Base-by-base conservation (phyloP, 2,888 invertebrate genomes). In the Eupithecia inturbata region DNA sequence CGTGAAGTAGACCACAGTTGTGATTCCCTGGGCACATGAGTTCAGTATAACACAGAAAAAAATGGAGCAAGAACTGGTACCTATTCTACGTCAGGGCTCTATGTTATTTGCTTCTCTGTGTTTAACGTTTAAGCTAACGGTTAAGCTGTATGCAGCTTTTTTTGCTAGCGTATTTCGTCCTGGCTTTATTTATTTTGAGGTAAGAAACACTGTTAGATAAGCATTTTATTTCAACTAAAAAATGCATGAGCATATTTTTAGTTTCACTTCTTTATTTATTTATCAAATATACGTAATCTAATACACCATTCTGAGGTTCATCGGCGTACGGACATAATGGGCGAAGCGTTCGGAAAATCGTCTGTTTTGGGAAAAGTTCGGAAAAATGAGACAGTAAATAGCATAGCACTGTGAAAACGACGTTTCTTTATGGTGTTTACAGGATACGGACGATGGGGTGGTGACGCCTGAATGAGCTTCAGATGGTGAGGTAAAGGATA, bases 321-420 rank as follows among this genome's bases (percentile, higher is more conserved):
- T 57, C 57, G 39, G 31, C 19, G 60, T 33, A 57, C 57, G 39
- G 36, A 62, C 63, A 36, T 57, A 57, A 64, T 64, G 33, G 63
- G 63, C 10, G 63, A 28, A 64, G 63, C 26, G 26, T 64, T 64
- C 36, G 33, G 74, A 66, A 71, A 74, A 71, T 71, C 68, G 74
- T 28, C 66, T 71, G 68, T 71, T 74, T 74, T 71, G 39, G 31
- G 66, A 66, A 71, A 74, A 66, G 64, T 53, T 33, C 63, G 68
- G 36, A 64, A 57, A 64, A 69, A 75, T 66, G 62, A 71, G 69
- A 41, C 72, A 64, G 70, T 72, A 70, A 45, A 72, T 75, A 67
- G 53, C 57, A 26, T 4, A 57, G 57, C 57, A 22, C 39, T 57
- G 28, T 72, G 53, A 26, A 5, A 0, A 53, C 22, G 57, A 26